Evolutionary conservation across 2,888 invertebrate species (phyloP).

Genomic region (Blera fallax): DNA sequence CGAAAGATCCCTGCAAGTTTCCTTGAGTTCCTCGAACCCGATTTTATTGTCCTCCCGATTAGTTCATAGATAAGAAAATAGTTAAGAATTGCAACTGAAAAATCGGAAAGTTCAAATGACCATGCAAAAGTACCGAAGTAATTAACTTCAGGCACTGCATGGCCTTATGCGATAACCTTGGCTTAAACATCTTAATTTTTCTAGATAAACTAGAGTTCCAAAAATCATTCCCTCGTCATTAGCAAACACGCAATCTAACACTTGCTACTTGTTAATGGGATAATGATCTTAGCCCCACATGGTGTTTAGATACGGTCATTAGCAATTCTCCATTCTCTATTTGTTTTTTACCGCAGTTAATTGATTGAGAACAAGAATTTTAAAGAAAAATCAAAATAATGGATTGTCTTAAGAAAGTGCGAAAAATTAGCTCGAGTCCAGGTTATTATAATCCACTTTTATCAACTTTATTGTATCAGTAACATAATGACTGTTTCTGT

Average conservation of each 20-base stretch:
- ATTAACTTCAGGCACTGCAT: not conserved
- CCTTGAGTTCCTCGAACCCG: too few relatives aligned
- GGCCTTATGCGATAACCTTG: constrained; percentile 1
- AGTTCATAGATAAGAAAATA: not conserved
- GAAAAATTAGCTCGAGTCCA: not conserved
- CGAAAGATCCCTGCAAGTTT: too few relatives aligned
- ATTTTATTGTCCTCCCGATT: not conserved
- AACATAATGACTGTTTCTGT: not conserved
- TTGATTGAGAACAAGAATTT: constrained; percentile 12
- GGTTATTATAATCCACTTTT: not conserved
- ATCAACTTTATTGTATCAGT: not conserved
- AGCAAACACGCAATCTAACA: constrained; percentile 33
- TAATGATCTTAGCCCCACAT: constrained; percentile 14
- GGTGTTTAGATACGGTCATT: not conserved
- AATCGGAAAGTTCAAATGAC: not conserved
- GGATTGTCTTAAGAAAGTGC: not conserved
- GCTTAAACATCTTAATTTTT: not conserved
- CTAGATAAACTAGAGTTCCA: not conserved
- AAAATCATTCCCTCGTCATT: constrained; percentile 23
- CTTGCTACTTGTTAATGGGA: constrained; percentile 19
- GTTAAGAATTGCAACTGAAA: not conserved
- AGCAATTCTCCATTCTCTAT: not conserved
- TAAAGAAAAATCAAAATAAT: constrained; percentile 10
- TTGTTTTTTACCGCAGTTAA: not conserved
- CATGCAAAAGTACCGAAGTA: not conserved